Base-by-base conservation (phyloP, 1,140 invertebrate species). In the Varroa destructor region DNA sequence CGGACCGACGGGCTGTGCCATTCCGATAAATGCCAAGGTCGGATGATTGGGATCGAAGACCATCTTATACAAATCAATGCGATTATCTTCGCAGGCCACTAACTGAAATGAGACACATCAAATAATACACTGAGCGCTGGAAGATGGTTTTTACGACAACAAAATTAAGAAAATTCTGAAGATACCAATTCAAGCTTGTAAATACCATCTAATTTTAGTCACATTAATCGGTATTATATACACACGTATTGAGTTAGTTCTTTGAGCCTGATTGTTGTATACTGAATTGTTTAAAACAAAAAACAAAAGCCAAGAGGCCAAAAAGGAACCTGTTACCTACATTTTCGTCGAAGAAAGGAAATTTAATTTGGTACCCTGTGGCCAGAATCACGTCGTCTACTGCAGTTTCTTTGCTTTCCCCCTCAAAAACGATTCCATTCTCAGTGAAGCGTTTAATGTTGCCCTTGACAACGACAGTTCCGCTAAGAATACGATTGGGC, bases 1-100 rank as follows among this genome's bases (percentile, higher is more conserved):
- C 43, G 81, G 77, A 56, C 83, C 82, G 14, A 83, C 73, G 51
- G 83, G 81, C 75, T 84, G 83, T 56, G 83, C 75, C 46, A 82
- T 78, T 0, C 84, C 84, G 71, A 84, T 83, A 1, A 84, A 75
- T n/a, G 81, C 79, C 55, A 84, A 61, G 0, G 79, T 80, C 71
- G 74, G n/a, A 57, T 78, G 78, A 10, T 74, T 67, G 1, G 81
- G 81, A 25, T 80, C 80, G 56, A 82, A 83, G 54, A 82, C 77
- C 73, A 79, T 80, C 72, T 83, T 76, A 76, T 79, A 84, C 0
- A 85, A 75, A 1, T 81, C 75, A 4, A 83, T 78, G 51, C 77
- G 72, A 72, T 84, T 82, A n/a, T 81, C 73, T 46, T 79, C 55
- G 0, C 73, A 57, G 67, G 55, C 64, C 0, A 76, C 43, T 1